Conservation (phyloP, 2,113 vertebrate species). For the Xyrauchen texanus region DNA sequence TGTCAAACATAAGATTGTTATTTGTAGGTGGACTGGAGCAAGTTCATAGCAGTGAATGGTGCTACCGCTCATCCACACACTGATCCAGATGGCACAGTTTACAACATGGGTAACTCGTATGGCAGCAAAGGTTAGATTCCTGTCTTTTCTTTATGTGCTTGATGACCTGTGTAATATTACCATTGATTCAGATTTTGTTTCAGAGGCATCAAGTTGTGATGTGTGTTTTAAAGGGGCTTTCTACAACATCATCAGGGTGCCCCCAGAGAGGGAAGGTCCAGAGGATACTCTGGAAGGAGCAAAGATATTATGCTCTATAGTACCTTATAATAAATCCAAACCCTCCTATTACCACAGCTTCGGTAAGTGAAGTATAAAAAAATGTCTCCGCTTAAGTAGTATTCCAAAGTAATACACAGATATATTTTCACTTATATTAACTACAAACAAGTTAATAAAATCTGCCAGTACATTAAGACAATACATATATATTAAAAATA, state of each 20-base stretch:
- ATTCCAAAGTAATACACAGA: not conserved
- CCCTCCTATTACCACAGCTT: conserved; percentile 97
- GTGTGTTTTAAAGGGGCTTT: conserved; percentile 72
- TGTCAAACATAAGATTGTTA: not conserved
- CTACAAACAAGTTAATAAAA: no score
- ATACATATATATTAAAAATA: no score
- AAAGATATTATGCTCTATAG: conserved; percentile 84
- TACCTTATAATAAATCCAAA: conserved; percentile 75
- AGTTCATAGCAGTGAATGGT: conserved; percentile 89
- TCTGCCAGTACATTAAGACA: no score
- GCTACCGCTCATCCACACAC: conserved; percentile 94
- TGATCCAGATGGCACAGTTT: conserved; percentile 86
- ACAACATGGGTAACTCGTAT: conserved; percentile 96
- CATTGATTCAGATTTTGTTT: not conserved
- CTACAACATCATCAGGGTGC: conserved; percentile 88
- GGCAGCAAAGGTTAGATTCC: conserved; percentile 76
- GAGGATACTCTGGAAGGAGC: conserved; percentile 80
- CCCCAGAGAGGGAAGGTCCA: conserved; percentile 70
- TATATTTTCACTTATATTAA: no score
- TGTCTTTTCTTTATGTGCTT: not conserved
- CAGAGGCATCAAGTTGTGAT: not conserved
- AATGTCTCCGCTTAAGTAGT: not conserved
- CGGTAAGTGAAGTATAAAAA: conserved; percentile 67
- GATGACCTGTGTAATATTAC: not conserved
- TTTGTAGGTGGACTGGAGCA: conserved; percentile 89